Evolutionary conservation across 1,140 invertebrate genomes (phyloP).

Genomic region (Cotesia vestalis): DNA sequence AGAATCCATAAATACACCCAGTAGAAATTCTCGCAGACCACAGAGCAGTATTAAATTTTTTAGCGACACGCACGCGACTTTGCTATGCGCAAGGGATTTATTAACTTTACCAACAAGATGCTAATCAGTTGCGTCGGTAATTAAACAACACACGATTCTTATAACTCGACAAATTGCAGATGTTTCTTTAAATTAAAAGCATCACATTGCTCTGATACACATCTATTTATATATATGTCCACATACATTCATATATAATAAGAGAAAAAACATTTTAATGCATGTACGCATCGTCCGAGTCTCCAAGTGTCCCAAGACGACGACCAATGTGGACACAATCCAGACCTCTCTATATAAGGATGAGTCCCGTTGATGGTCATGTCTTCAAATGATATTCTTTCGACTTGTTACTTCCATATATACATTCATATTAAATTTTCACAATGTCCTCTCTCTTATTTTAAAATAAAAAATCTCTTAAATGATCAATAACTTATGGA

Average conservation of each 20-base stretch:
- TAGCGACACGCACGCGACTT: neutral
- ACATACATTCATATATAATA: neutral
- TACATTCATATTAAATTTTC: neutral
- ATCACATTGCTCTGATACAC: neutral
- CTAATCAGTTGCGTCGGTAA: neutral
- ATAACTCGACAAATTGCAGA: constrained; percentile 17
- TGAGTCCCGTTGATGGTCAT: constrained; percentile 18
- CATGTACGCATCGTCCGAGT: constrained; percentile 1
- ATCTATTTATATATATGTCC: neutral
- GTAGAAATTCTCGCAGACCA: too few species aligned
- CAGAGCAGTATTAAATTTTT: neutral
- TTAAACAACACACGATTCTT: constrained; percentile 6
- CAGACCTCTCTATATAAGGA: constrained; percentile 29
- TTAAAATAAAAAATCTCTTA: too few species aligned
- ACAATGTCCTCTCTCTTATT: too few species aligned
- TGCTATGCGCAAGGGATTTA: neutral
- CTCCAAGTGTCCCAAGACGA: constrained; percentile 6
- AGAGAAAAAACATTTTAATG: neutral
- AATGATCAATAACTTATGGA: too few species aligned
- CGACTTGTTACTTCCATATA: neutral
- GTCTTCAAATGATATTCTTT: neutral
- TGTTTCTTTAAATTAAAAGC: constrained; percentile 18
- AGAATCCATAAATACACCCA: too few species aligned
- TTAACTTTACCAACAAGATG: neutral
- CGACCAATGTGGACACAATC: constrained; percentile 3